These are phyloP conservation scores for Isichthys henryi DNA, from an alignment of 2,113 vertebrate genomes.

Conservation along the genomic window DNA sequence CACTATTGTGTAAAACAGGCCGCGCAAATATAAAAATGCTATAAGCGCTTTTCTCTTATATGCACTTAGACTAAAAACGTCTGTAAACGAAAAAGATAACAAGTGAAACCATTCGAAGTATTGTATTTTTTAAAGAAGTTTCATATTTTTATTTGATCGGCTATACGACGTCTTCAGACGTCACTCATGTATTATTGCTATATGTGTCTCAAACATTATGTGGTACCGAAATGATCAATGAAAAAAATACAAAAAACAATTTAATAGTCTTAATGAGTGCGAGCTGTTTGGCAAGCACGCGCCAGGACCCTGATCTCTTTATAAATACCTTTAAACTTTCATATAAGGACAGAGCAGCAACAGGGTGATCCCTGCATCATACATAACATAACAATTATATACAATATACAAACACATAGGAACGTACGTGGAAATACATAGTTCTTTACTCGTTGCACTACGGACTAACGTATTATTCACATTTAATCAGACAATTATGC, in stretches of 20 bases:
- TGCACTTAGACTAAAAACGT: not conserved
- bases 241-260: not conserved
- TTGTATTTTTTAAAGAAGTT: not conserved
- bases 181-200: constrained; percentile 16
- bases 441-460: not conserved
- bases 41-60: not conserved
- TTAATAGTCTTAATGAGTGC: not conserved
- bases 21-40: not conserved
- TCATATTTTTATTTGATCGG: constrained; percentile 19
- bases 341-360: not conserved
- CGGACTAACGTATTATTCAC: not conserved
- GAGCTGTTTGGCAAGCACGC: not conserved
- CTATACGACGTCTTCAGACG: constrained; percentile 21
- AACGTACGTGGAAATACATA: not conserved
- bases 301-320: not conserved
- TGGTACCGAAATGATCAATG: not conserved
- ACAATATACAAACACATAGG: not conserved
- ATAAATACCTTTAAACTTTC: not conserved
- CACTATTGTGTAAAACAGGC: not conserved
- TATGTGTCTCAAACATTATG: constrained; percentile 13
- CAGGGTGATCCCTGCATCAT: not conserved
- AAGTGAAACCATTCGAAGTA: not conserved
- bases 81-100: not conserved
- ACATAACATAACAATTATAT: not conserved
- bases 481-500: constrained; percentile 18